Evolutionary conservation across 2,797 vertebrate species (phyloP), one percentile per base, ranked within the genome.

Genomic region (Girardinus metallicus): DNA sequence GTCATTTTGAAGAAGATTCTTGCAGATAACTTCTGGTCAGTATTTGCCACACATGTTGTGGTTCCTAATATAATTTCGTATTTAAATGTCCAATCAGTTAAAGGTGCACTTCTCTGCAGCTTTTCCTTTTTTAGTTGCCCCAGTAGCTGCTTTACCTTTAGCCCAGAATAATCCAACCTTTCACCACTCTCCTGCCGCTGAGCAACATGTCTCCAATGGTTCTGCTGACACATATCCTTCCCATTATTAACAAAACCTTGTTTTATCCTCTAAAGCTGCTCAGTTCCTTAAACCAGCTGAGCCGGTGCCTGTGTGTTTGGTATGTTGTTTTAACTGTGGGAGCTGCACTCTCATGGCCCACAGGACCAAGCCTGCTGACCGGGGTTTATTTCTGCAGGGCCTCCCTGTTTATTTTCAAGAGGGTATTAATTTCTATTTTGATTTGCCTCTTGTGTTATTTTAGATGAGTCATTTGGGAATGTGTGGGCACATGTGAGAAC

Each of bases 401-500:
- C 85, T 79, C 73, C 12, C 41, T 53, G 75, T 91, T 93, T 93
- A 86, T 94, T 92, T 91, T 89, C 79, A 91, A 7, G 26, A 80
- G 86, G 80, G 89, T 90, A 87, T 92, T 85, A 89, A 88, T 91
- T 77, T 90, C 88, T 92, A 87, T 90, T 92, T 87, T 86, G 89
- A 94, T 86, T 81, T 88, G 83, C 68, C 88, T 90, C 85, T 82
- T 46, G 77, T 90, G 88, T 94, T 93, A 70, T 92, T 92, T 92
- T 86, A 85, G 85, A 92, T 89, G 86, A 89, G 82, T 93, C 92
- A 89, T 66, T 81, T 79, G 91, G 91, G 89, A 89, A 84, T 84
- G 88, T 88, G 92, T 92, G 92, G 93, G 91, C 83, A 83, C 85
- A 90, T 91, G 88, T 89, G 87, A 93, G 92, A 93, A 94, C 93